These are phyloP conservation scores for Olivierus martensii DNA, from an alignment of 1,140 invertebrate genomes.

Conservation along the genomic window DNA sequence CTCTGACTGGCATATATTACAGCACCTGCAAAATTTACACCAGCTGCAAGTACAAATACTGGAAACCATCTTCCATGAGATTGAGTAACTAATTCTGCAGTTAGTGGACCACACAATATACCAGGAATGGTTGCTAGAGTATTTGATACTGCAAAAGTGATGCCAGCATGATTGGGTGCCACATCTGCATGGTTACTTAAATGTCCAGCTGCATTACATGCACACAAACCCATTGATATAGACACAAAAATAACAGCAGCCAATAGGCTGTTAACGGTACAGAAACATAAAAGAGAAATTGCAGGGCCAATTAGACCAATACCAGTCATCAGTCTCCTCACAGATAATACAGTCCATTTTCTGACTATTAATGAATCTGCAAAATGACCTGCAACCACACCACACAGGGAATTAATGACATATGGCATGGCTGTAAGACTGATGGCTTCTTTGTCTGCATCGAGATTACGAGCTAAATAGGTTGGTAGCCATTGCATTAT, in stretches of 20 bases:
- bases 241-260: conserved; percentile 55
- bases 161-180: conserved; percentile 61
- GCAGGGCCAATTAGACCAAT: conserved; percentile 61
- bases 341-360: conserved; percentile 55
- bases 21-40: conserved; percentile 58
- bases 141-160: conserved; percentile 66
- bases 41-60: conserved; percentile 56
- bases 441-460: conserved; percentile 52
- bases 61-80: conserved; percentile 60
- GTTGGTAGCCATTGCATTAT: conserved; percentile 74
- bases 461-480: conserved; percentile 50
- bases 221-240: conserved; percentile 60
- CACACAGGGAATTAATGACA: conserved; percentile 47
- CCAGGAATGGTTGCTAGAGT: conserved; percentile 66
- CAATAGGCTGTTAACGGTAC: conserved; percentile 52
- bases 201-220: conserved; percentile 63
- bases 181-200: conserved; percentile 65
- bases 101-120: conserved; percentile 60
- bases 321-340: conserved; percentile 56
- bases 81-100: conserved; percentile 55
- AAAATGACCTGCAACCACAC: conserved; percentile 49
- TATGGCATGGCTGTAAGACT: conserved; percentile 65
- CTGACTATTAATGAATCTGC: conserved; percentile 50
- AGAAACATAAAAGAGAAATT: conserved; percentile 55
- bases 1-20: conserved; percentile 62